A percentile compares a stretch with the other conserved stretches of the same genome.
phyloP scores from a whole-genome alignment of 2,888 invertebrate species.

The Euplexia lucipara region DNA sequence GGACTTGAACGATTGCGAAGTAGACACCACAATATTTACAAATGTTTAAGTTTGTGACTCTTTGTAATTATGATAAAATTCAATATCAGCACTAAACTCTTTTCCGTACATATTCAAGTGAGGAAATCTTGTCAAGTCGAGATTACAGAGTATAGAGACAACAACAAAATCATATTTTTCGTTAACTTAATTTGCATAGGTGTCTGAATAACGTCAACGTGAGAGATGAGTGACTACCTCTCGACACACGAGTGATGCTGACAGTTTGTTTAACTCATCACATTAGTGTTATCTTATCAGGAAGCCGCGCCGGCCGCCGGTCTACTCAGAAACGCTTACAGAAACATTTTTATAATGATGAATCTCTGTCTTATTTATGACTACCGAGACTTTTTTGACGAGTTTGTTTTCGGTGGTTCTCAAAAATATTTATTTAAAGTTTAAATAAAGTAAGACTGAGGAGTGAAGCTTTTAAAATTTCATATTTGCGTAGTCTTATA shows the following conservation, averaged over 20 bases:
- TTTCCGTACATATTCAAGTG: no score
- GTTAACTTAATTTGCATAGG: constrained; percentile 51
- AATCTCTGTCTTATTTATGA: constrained; percentile 63
- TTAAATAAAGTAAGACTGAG: constrained; percentile 15
- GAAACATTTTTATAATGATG: constrained; percentile 73
- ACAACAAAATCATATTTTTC: constrained; percentile 53
- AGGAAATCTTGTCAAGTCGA: constrained; percentile 42
- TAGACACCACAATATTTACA: constrained; percentile 45
- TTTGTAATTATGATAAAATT: constrained; percentile 11
- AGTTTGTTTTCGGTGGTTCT: constrained; percentile 28
- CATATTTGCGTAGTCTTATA: not conserved
- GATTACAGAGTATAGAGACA: constrained; percentile 33
- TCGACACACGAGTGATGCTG: constrained; percentile 56
- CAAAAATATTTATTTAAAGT: constrained; percentile 21
- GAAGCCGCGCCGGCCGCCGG: constrained; percentile 59
- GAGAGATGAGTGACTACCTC: constrained; percentile 65
- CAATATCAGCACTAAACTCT: not conserved
- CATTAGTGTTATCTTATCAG: constrained; percentile 74
- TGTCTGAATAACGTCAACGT: constrained; percentile 64
- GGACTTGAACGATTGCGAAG: constrained; percentile 19
- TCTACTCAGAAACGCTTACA: constrained; percentile 62
- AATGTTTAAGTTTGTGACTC: constrained; percentile 21
- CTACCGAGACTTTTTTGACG: constrained; percentile 57
- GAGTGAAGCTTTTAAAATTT: constrained; percentile 32
- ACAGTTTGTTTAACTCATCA: constrained; percentile 63